Evolutionary conservation across 2,888 invertebrate genomes (phyloP).

Genomic region (Eupelmus urozonus): DNA sequence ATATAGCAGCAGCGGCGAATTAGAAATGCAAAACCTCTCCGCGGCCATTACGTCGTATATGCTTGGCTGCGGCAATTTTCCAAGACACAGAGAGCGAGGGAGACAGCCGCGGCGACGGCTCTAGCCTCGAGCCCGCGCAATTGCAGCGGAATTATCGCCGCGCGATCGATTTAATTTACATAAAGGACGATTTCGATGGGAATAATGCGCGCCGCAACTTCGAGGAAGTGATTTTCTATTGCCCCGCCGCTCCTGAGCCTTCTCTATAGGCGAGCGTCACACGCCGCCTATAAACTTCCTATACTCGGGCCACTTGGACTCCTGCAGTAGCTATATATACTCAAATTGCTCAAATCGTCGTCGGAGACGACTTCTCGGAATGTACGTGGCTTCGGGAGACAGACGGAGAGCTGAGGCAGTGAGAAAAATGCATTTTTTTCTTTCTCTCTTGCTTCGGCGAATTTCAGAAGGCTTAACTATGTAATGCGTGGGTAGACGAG

Average conservation of each 20-base stretch:
- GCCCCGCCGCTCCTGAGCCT: background rate
- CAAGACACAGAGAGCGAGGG: conserved; percentile 14
- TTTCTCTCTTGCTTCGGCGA: background rate
- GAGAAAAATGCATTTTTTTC: conserved; percentile 9
- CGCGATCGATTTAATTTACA: conserved; percentile 63
- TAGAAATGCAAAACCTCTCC: conserved; percentile 63
- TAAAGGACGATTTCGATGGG: conserved; percentile 53
- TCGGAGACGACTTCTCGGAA: conserved; percentile 40
- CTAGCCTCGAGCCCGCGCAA: background rate
- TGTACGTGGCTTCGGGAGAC: conserved; percentile 1
- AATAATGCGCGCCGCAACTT: conserved; percentile 44
- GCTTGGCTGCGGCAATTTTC: conserved; percentile 50
- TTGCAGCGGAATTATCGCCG: conserved; percentile 58
- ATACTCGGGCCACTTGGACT: background rate
- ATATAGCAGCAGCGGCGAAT: conserved; percentile 43
- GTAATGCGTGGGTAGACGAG: conserved; percentile 25
- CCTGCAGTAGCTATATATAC: conserved; percentile 32
- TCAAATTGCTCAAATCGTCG: conserved; percentile 41
- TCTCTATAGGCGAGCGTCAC: too few species aligned
- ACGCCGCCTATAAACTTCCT: conserved; percentile 15
- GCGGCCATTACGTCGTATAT: conserved; percentile 31
- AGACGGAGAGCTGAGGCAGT: too few species aligned
- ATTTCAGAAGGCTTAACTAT: conserved; percentile 27
- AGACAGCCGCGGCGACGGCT: background rate
- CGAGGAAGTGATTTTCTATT: conserved; percentile 56